A percentile compares a stretch with the other conserved stretches of the same genome.
These are phyloP conservation scores for Charanyca ferruginea DNA, from an alignment of 2,888 invertebrate species.

Conservation along the genomic window DNA sequence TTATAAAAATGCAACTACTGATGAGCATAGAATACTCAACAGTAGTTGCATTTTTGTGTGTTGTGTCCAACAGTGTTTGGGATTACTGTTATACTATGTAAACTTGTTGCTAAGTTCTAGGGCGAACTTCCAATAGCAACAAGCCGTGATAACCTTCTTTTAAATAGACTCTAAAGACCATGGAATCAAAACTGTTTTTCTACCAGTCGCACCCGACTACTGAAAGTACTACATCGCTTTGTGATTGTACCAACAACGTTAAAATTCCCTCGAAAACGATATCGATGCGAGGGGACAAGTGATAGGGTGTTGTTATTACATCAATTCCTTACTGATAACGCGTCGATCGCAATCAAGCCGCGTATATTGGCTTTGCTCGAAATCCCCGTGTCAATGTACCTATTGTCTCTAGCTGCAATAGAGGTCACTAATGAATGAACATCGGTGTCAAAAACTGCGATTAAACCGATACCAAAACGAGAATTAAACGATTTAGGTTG, in stretches of 20 bases:
- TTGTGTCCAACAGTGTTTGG: too few relatives aligned
- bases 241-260: conserved; percentile 53
- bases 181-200: neutral
- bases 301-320: conserved; percentile 84
- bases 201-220: conserved; percentile 13
- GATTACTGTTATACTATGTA: too few relatives aligned
- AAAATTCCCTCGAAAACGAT: conserved; percentile 66
- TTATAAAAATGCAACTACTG: too few relatives aligned
- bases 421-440: conserved; percentile 52
- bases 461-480: neutral
- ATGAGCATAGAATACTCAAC: too few relatives aligned
- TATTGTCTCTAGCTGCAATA: conserved; percentile 58
- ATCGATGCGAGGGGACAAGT: conserved; percentile 73
- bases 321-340: conserved; percentile 87
- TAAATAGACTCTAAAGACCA: neutral
- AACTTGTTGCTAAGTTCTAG: too few relatives aligned
- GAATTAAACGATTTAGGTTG: neutral
- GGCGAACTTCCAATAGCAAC: too few relatives aligned
- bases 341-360: conserved; percentile 80
- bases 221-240: conserved; percentile 18
- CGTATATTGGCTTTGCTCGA: conserved; percentile 81
- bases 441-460: conserved; percentile 44
- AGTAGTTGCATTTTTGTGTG: too few relatives aligned
- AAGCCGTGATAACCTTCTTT: neutral
- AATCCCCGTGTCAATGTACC: conserved; percentile 78